phyloP scores from a whole-genome alignment of 2,113 vertebrate genomes.

The Misgurnus anguillicaudatus region DNA sequence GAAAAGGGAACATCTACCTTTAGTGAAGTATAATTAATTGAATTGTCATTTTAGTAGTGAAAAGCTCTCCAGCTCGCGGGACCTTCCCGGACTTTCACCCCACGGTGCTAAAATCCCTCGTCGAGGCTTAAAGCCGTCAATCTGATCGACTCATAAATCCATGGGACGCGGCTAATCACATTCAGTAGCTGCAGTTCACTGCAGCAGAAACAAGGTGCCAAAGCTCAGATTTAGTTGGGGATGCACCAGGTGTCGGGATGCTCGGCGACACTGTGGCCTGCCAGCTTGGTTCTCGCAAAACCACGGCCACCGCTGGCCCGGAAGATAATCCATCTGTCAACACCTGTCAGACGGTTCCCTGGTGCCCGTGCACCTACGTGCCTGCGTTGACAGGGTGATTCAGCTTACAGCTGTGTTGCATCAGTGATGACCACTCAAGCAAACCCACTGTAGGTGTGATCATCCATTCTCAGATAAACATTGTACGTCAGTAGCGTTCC shows the following conservation, averaged over 20 bases:
- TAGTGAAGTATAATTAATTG: conserved; percentile 25
- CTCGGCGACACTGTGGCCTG: conserved; percentile 3
- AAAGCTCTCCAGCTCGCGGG: neutral
- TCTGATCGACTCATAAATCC: neutral
- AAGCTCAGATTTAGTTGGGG: neutral
- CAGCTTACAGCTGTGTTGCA: conserved; percentile 35
- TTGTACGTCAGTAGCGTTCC: neutral
- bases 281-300: neutral
- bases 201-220: conserved; percentile 20
- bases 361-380: conserved; percentile 55
- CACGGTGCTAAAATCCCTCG: neutral
- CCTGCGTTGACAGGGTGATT: conserved; percentile 57
- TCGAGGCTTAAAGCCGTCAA: neutral
- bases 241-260: conserved; percentile 32
- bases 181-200: conserved; percentile 15
- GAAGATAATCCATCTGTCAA: conserved; percentile 73
- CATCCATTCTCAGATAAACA: neutral
- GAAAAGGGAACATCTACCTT: neutral
- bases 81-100: neutral
- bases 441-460: conserved; percentile 25
- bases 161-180: conserved; percentile 19
- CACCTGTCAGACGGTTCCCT: conserved; percentile 65
- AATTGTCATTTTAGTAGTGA: conserved; percentile 8
- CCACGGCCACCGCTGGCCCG: conserved; percentile 23
- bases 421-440: neutral